These are phyloP conservation scores for Sapayoa aenigma DNA, from an alignment of 2,113 vertebrate species.

Conservation along the genomic window DNA sequence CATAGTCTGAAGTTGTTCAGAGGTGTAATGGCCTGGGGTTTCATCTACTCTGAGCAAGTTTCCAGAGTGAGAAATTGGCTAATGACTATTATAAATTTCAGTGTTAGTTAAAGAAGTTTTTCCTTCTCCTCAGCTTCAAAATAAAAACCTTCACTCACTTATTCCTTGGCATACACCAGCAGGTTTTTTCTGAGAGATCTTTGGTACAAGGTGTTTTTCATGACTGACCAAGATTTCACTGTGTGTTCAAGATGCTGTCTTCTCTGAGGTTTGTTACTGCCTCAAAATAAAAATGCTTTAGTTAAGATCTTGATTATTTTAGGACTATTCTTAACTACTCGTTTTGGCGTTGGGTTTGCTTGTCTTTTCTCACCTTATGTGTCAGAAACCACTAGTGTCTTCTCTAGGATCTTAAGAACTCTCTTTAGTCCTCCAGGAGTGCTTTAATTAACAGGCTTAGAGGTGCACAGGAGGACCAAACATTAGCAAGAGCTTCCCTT, in stretches of 20 bases:
- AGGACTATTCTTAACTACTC: neutral
- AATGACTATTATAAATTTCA: neutral
- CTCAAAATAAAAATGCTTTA: neutral
- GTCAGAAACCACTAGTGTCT: neutral
- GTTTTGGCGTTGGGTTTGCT: neutral
- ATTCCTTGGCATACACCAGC: neutral
- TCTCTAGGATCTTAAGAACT: neutral
- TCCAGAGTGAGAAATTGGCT: neutral
- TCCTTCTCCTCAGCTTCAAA: neutral
- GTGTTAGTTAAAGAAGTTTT: neutral
- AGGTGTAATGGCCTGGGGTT: neutral
- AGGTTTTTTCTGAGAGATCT: neutral
- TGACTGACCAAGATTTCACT: neutral
- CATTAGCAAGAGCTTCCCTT: accelerated
- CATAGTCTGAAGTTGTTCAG: neutral
- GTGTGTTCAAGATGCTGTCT: neutral
- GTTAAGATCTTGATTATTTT: neutral
- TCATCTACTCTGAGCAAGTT: neutral
- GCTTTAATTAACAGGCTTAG: neutral
- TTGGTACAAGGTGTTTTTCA: neutral
- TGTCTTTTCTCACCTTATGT: neutral
- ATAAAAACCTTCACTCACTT: neutral
- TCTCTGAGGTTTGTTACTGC: neutral
- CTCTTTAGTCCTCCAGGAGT: neutral
- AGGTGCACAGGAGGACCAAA: neutral